Evolutionary conservation across 2,113 vertebrate genomes (phyloP).

Genomic region (Agelaius tricolor): DNA sequence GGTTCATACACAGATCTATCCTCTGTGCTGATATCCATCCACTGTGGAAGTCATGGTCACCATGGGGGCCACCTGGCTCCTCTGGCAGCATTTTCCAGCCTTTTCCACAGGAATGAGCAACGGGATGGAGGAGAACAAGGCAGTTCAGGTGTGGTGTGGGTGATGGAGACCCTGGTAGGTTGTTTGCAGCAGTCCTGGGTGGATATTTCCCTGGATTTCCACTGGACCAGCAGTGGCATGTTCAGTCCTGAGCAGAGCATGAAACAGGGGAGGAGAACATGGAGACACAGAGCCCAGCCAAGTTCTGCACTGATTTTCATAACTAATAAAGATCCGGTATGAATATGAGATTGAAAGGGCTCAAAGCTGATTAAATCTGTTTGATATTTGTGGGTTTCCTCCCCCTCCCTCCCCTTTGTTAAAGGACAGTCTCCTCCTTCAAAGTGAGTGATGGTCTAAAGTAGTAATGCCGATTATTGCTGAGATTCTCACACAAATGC

Average conservation of each 20-base stretch:
- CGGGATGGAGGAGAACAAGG: neutral
- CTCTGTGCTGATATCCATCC: neutral
- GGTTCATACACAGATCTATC: neutral
- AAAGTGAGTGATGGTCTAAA: slow-evolving; percentile 61
- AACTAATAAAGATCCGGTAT: slow-evolving; percentile 10
- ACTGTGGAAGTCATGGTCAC: rapidly evolving
- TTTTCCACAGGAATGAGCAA: neutral
- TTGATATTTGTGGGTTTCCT: slow-evolving; percentile 28
- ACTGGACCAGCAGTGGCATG: rapidly evolving
- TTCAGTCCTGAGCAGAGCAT: neutral
- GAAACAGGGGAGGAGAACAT: neutral
- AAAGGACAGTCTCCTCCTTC: slow-evolving; percentile 63
- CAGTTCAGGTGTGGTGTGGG: neutral
- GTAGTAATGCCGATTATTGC: slow-evolving; percentile 63
- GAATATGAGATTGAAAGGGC: neutral
- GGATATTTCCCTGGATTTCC: neutral
- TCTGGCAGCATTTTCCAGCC: neutral
- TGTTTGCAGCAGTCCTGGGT: neutral
- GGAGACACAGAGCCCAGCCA: neutral
- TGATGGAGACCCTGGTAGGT: neutral
- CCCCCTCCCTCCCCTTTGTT: neutral
- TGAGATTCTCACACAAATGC: slow-evolving; percentile 59
- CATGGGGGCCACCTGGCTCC: neutral
- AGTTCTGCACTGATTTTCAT: slow-evolving; percentile 1
- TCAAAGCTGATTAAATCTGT: slow-evolving; percentile 59